These are phyloP conservation scores for Drosophila rellima DNA, from an alignment of 2,888 invertebrate genomes.

Conservation along the genomic window DNA sequence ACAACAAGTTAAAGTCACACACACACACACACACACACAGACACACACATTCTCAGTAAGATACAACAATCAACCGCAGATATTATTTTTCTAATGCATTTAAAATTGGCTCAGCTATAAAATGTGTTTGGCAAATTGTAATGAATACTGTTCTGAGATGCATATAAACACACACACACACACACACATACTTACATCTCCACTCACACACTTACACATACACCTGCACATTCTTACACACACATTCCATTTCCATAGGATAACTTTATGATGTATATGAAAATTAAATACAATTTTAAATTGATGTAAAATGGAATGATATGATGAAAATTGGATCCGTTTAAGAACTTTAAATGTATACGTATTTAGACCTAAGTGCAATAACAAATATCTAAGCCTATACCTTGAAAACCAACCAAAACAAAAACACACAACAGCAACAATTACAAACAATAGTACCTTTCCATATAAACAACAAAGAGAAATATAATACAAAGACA, in stretches of 20 bases:
- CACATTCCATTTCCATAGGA: conserved; percentile 55
- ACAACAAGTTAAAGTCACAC: conserved; percentile 51
- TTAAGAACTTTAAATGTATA: conserved; percentile 73
- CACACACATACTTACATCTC: neutral
- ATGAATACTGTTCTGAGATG: conserved; percentile 47
- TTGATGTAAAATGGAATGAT: conserved; percentile 30
- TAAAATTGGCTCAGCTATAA: conserved; percentile 39
- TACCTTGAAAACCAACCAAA: conserved; percentile 46
- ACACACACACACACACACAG: conserved; percentile 13
- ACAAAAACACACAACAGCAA: conserved; percentile 40
- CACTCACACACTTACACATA: conserved; percentile 5
- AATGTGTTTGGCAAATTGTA: conserved; percentile 49
- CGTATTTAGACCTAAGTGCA: conserved; percentile 74
- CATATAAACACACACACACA: conserved; percentile 21
- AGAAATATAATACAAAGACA: conserved; percentile 25
- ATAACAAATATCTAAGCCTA: conserved; percentile 45
- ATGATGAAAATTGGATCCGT: conserved; percentile 54
- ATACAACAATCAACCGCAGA: conserved; percentile 34
- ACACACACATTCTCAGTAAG: conserved; percentile 17
- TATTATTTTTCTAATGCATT: conserved; percentile 61
- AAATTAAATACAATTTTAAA: conserved; percentile 42
- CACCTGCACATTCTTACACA: conserved; percentile 10
- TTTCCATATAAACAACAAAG: conserved; percentile 58
- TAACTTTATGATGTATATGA: conserved; percentile 8
- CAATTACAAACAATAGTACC: conserved; percentile 75